Evolutionary conservation across 2,113 vertebrate genomes (phyloP).

Genomic region (Menura novaehollandiae): DNA sequence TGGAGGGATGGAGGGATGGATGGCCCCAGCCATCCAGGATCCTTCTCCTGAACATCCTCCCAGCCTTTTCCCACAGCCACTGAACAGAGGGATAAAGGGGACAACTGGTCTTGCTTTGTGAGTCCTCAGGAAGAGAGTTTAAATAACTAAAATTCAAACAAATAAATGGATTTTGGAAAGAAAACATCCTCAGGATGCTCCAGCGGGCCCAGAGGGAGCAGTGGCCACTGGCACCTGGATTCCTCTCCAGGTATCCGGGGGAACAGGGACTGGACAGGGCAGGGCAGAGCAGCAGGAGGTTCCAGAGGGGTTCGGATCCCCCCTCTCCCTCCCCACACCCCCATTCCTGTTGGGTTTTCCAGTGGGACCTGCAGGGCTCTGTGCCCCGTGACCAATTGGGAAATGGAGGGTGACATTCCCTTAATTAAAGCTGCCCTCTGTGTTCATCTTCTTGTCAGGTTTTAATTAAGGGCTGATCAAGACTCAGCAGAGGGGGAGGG

Average conservation of each 20-base stretch:
- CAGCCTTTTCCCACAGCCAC: accelerated
- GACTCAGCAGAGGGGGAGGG: constrained; percentile 20
- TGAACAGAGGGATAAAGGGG: no score
- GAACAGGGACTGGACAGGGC: accelerated
- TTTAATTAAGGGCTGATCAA: constrained; percentile 76
- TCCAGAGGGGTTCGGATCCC: not conserved
- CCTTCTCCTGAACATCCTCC: not conserved
- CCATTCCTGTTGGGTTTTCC: not conserved
- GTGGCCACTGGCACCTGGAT: not conserved
- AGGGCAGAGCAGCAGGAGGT: not conserved
- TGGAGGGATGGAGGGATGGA: accelerated
- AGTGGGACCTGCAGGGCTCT: constrained; percentile 45
- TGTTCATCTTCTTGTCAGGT: constrained; percentile 76
- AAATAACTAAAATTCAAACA: not conserved
- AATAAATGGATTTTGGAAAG: not conserved
- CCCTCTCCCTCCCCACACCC: not conserved
- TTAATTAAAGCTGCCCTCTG: constrained; percentile 76
- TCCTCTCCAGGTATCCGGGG: accelerated
- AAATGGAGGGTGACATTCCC: constrained; percentile 67
- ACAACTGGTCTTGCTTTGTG: not conserved
- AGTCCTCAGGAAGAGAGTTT: not conserved
- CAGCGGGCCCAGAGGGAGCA: not conserved
- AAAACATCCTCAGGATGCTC: not conserved
- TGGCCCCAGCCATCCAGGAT: not conserved
- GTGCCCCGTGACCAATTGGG: constrained; percentile 35